Percentiles rank a stretch among this genome's conserved stretches.
Evolutionary conservation across 2,888 invertebrate species (phyloP).

Genomic region (Morpho helenor): DNA sequence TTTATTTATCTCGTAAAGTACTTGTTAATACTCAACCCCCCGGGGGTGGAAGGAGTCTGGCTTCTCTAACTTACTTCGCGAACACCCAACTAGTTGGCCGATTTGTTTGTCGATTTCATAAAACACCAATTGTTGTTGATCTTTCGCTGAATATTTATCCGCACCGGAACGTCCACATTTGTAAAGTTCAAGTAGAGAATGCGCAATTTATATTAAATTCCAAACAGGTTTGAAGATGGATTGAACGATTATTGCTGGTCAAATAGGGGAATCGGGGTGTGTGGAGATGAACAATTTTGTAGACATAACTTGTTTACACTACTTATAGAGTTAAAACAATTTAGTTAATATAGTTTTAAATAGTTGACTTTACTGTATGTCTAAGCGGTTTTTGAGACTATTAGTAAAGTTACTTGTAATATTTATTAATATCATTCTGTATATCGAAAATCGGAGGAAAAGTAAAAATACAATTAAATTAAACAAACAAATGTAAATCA

Average conservation of each 20-base stretch:
- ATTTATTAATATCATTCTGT: too few species aligned
- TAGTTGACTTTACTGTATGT: constrained; percentile 28
- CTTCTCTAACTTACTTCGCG: constrained; percentile 41
- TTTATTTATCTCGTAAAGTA: constrained; percentile 74
- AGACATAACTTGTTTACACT: constrained; percentile 70
- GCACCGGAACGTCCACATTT: constrained; percentile 27
- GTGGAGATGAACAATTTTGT: constrained; percentile 44
- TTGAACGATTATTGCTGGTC: constrained; percentile 39
- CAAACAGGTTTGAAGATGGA: constrained; percentile 46
- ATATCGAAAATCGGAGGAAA: too few species aligned
- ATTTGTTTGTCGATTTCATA: constrained; percentile 34
- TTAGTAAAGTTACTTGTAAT: too few species aligned
- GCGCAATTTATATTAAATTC: constrained; percentile 38
- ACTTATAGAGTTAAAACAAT: constrained; percentile 72
- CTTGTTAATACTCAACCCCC: constrained; percentile 69
- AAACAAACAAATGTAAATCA: too few species aligned
- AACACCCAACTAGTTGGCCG: constrained; percentile 37
- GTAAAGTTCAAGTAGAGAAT: constrained; percentile 29
- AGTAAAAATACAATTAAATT: too few species aligned
- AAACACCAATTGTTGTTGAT: constrained; percentile 48
- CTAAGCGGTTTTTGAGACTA: neutral
- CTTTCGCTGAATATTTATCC: constrained; percentile 43
- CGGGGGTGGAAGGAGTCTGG: constrained; percentile 52
- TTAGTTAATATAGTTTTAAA: constrained; percentile 46
- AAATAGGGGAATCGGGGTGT: constrained; percentile 39